These are phyloP conservation scores for Drosophila setifemur DNA, from an alignment of 1,140 invertebrate species.

Conservation along the genomic window DNA sequence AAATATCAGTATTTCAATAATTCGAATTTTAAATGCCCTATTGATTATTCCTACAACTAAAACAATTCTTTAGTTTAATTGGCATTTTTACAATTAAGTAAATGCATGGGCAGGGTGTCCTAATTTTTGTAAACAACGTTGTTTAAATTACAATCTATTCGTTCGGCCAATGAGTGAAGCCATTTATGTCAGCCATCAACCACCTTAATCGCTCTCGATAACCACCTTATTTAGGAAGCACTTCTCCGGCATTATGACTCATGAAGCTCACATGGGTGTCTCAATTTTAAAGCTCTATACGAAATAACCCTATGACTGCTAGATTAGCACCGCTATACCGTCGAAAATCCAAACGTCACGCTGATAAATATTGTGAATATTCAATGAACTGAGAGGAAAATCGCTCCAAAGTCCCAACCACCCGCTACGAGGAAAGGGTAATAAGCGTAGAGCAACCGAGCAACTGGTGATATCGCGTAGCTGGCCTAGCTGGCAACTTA, in stretches of 20 bases:
- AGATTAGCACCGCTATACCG: conserved; percentile 14
- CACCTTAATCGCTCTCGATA: not conserved
- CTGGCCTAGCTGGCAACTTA: conserved; percentile 42
- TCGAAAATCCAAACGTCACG: conserved; percentile 35
- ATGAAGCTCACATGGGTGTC: not conserved
- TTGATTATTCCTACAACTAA: no score
- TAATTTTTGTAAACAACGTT: not conserved
- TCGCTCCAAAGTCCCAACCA: conserved; percentile 29
- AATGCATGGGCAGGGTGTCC: no score
- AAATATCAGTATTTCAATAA: not conserved
- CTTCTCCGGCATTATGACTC: conserved; percentile 9
- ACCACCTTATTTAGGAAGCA: not conserved
- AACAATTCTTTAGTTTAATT: no score
- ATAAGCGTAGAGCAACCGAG: conserved; percentile 18
- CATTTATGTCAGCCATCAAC: not conserved
- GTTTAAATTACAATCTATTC: not conserved
- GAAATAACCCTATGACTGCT: not conserved
- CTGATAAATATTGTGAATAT: conserved; percentile 31
- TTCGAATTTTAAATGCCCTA: conserved; percentile 18
- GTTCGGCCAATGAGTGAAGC: not conserved
- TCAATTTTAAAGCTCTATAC: not conserved
- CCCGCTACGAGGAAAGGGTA: conserved; percentile 20
- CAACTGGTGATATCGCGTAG: conserved; percentile 26
- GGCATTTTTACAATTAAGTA: no score
- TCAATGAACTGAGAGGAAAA: not conserved